Conservation (phyloP, 2,113 vertebrate species). For the Ophthalmolycus amberensis region DNA sequence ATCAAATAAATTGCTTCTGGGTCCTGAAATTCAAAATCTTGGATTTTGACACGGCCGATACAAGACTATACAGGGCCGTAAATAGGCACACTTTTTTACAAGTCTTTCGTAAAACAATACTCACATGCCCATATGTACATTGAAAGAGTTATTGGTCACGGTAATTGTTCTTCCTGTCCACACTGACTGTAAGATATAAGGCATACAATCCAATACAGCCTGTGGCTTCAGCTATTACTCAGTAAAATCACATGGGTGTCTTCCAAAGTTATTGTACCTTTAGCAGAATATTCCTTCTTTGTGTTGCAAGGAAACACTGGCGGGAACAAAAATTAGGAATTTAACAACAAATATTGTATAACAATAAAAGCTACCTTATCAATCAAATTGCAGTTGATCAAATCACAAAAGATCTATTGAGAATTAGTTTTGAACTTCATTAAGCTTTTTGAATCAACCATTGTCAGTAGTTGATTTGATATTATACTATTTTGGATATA, state of each 20-base stretch:
- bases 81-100: background rate
- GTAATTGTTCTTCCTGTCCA: background rate
- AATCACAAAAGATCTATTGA: background rate
- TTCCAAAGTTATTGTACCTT: background rate
- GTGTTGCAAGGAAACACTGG: background rate
- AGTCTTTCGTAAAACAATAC: background rate
- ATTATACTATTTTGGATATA: background rate
- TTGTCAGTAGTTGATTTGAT: background rate
- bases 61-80: background rate
- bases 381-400: background rate
- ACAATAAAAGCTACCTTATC: background rate
- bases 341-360: background rate
- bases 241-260: background rate
- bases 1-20: background rate
- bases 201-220: background rate
- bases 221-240: background rate
- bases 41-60: background rate
- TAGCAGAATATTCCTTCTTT: background rate
- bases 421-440: background rate
- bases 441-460: background rate
- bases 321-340: background rate
- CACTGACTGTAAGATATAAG: background rate
- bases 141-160: background rate
- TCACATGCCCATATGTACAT: background rate
- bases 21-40: background rate